Evolutionary conservation across 2,113 vertebrate species (phyloP).

Genomic region (Mohoua ochrocephala): DNA sequence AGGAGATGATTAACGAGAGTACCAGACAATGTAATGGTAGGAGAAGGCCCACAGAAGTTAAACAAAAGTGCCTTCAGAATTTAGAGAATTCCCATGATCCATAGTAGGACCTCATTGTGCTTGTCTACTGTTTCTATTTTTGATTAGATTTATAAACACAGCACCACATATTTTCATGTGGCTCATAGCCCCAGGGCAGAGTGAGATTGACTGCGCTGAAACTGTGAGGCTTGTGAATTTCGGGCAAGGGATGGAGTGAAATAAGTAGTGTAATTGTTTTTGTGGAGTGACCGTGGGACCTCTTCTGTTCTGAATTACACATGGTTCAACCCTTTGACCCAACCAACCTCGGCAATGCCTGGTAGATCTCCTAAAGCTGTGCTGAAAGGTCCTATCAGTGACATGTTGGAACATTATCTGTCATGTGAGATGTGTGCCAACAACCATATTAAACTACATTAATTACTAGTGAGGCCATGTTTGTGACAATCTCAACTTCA

Average conservation of each 20-base stretch:
- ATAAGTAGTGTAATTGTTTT: conserved; percentile 83
- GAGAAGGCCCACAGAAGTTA: conserved; percentile 78
- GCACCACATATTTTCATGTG: conserved; percentile 82
- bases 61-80: conserved; percentile 93
- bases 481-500: conserved; percentile 64
- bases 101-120: conserved; percentile 81
- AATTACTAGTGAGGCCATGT: conserved; percentile 57
- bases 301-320: conserved; percentile 82
- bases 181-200: conserved; percentile 70
- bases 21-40: conserved; percentile 70
- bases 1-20: conserved; percentile 79
- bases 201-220: conserved; percentile 70
- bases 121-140: conserved; percentile 84
- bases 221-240: conserved; percentile 78
- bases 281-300: conserved; percentile 80
- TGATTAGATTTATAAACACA: conserved; percentile 83
- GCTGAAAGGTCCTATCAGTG: conserved; percentile 73
- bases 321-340: conserved; percentile 82
- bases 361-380: conserved; percentile 69
- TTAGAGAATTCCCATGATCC: conserved; percentile 89
- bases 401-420: conserved; percentile 80
- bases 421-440: conserved; percentile 73
- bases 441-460: conserved; percentile 65
- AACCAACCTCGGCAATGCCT: conserved; percentile 71
- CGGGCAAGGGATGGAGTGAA: conserved; percentile 71